Percentiles rank a stretch among this genome's conserved stretches.
phyloP scores from a whole-genome alignment of 2,113 vertebrate species.

The Scytalopus superciliaris region DNA sequence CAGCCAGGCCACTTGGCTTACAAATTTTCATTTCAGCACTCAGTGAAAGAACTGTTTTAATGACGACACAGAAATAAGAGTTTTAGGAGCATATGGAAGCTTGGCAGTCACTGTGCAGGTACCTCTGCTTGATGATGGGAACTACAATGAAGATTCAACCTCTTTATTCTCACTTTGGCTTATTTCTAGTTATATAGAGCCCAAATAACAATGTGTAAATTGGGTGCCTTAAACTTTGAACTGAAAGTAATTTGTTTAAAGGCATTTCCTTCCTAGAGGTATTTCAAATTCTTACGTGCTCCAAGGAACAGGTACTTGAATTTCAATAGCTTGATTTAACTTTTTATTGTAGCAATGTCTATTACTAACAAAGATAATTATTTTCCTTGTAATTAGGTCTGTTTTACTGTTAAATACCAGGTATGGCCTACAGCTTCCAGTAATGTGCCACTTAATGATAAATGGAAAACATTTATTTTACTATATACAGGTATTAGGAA shows the following conservation, averaged over 20 bases:
- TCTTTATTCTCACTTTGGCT: background rate
- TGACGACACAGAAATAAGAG: background rate
- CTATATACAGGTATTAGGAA: constrained; percentile 85
- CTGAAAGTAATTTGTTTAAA: background rate
- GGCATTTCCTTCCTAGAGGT: background rate
- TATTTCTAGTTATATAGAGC: background rate
- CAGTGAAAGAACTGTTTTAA: background rate
- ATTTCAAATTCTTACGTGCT: background rate
- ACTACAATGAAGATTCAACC: background rate
- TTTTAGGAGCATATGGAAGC: background rate
- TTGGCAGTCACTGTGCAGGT: background rate
- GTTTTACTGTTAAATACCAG: background rate
- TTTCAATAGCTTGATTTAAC: background rate
- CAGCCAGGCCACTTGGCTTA: background rate
- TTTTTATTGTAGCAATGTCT: background rate
- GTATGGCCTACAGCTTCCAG: background rate
- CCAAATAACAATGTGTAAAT: background rate
- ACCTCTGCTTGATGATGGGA: background rate
- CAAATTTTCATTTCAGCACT: background rate
- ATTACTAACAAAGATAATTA: background rate
- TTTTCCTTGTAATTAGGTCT: background rate
- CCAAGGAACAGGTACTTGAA: background rate
- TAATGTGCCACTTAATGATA: background rate
- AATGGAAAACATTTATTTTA: background rate
- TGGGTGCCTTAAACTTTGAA: background rate